Evolutionary conservation across 2,113 vertebrate genomes (phyloP).

Genomic region (Sorex araneus): DNA sequence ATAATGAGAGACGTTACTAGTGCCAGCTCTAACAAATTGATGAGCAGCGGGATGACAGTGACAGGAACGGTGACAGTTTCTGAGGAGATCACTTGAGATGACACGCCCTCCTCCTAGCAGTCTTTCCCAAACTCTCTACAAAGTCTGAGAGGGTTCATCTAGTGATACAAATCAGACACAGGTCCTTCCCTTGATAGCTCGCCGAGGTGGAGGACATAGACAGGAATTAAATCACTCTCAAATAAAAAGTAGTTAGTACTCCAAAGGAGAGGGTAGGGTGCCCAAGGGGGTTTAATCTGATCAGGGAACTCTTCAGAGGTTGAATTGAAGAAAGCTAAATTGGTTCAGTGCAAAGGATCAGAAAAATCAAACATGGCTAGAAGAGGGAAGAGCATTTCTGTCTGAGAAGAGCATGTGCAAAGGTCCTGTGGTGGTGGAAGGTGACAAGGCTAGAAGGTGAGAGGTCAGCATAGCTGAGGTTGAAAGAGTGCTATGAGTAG

Average conservation of each 20-base stretch:
- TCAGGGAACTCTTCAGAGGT: background rate
- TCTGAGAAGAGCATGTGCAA: background rate
- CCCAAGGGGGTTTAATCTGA: background rate
- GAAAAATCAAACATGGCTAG: too few relatives aligned
- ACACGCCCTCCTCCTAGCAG: background rate
- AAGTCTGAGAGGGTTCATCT: background rate
- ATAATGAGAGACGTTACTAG: too few relatives aligned
- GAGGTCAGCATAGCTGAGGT: background rate
- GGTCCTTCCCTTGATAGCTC: background rate
- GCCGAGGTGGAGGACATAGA: too few relatives aligned
- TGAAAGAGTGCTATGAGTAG: background rate
- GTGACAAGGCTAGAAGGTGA: background rate
- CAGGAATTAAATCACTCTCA: rapidly evolving
- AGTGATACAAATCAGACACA: background rate
- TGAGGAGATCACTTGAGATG: background rate
- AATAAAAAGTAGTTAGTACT: background rate
- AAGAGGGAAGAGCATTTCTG: background rate
- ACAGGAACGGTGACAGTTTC: too few relatives aligned
- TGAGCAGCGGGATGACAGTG: too few relatives aligned
- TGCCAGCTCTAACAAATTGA: too few relatives aligned
- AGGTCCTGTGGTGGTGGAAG: background rate
- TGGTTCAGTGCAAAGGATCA: background rate
- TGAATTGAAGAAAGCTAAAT: background rate
- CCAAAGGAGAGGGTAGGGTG: background rate
- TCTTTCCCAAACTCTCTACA: background rate